Evolutionary conservation across 2,888 invertebrate genomes (phyloP).

Genomic region (Pterobdella sp.): DNA sequence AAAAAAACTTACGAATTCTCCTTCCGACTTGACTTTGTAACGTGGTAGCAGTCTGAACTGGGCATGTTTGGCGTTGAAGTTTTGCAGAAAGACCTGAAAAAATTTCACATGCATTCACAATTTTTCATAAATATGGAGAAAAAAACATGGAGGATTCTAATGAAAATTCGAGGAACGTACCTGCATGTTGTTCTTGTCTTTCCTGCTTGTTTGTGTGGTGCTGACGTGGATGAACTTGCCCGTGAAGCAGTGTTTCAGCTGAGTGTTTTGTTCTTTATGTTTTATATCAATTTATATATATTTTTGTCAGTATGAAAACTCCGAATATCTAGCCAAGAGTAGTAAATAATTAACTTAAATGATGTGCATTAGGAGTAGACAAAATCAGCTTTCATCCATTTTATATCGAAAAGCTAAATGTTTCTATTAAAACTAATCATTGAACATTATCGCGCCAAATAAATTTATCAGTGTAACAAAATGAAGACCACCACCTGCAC

Average conservation of each 20-base stretch:
- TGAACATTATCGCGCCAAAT: no score
- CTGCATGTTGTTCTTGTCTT: constrained; percentile 52
- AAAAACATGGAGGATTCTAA: neutral
- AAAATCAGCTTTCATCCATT: no score
- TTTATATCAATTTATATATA: neutral
- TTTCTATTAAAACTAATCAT: no score
- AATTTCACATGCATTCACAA: no score
- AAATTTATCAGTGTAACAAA: no score
- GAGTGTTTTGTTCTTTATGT: constrained; percentile 33
- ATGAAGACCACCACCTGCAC: constrained; percentile 50
- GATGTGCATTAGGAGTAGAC: no score
- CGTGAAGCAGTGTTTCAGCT: constrained; percentile 49
- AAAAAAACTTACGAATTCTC: constrained; percentile 48
- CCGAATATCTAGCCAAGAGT: no score
- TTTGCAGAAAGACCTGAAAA: constrained; percentile 48
- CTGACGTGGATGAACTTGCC: constrained; percentile 51
- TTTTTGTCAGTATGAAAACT: neutral
- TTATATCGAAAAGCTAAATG: no score
- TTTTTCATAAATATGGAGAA: no score
- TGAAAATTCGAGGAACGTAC: constrained; percentile 39
- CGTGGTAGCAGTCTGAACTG: constrained; percentile 50
- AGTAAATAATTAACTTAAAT: no score
- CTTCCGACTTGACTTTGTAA: constrained; percentile 52
- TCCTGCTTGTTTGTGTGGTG: constrained; percentile 50
- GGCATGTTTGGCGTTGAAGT: constrained; percentile 50